Evolutionary conservation across 1,140 invertebrate species (phyloP).

Genomic region (Trialeurodes vaporariorum): DNA sequence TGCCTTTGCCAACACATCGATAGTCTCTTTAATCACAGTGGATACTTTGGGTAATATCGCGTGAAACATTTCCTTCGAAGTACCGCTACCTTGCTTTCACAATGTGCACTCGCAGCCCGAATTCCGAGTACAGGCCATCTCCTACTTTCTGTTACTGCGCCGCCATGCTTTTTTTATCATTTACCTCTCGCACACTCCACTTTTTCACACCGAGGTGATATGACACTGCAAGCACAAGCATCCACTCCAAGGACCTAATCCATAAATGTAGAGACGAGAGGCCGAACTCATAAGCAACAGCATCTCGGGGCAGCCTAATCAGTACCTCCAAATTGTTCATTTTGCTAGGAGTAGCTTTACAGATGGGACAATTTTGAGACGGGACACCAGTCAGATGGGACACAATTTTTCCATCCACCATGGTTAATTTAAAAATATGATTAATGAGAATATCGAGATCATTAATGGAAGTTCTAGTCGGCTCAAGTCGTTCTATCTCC

Average conservation of each 20-base stretch:
- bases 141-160: constrained; percentile 14
- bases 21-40: too few relatives aligned
- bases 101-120: constrained; percentile 21
- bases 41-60: too few relatives aligned
- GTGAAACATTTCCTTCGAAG: constrained; percentile 32
- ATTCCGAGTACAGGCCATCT: constrained; percentile 11
- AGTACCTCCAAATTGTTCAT: constrained; percentile 15
- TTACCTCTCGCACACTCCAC: too few relatives aligned
- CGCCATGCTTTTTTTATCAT: constrained; percentile 16
- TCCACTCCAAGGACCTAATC: constrained; percentile 16
- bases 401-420: constrained; percentile 20
- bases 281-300: constrained; percentile 12
- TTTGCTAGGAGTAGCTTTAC: constrained; percentile 15
- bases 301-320: background rate
- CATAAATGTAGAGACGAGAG: constrained; percentile 15
- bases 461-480: background rate
- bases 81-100: constrained; percentile 24
- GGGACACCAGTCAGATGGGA: constrained; percentile 13
- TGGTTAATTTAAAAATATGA: constrained; percentile 15
- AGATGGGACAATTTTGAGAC: constrained; percentile 17
- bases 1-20: too few relatives aligned
- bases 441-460: constrained; percentile 5
- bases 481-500: constrained; percentile 6
- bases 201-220: constrained; percentile 12
- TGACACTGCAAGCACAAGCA: too few relatives aligned